Evolutionary conservation across 2,797 vertebrate species (phyloP), one percentile per base, ranked within the genome.

Genomic region (Steatocranus sp.): DNA sequence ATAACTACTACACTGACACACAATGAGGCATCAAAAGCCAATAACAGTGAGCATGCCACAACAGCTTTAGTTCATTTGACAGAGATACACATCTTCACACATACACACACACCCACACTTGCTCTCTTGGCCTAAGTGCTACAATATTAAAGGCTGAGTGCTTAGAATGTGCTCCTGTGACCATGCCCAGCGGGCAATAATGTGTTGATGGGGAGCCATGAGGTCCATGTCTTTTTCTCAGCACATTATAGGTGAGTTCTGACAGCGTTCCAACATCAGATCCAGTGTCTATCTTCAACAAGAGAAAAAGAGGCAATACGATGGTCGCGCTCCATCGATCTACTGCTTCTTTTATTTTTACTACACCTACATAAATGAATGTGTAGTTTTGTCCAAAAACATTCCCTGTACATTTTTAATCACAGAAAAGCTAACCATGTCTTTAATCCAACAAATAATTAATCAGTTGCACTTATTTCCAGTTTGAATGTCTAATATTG

Each of bases 11-110:
- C 54, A 78, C 1, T 14, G 11, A 86, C 49, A 79, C 43, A 17
- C 79, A 51, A 84, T 34, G 86, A 93, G 75, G 84, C 83, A 88
- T 83, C 56, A 68, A 51, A 53, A 82, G 74, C 80, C 54, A 79
- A 49, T 63, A 68, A 82, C 80, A 84, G 84, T 51, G 68, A 88
- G 87, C 95, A 95, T 95, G 86, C 75, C 58, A 80, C 41, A 80
- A 83, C 75, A 74, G 63, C 41, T 73, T 73, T 30, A 48, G 41
- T 48, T 73, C 41, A 73, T 73, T 48, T 73, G n/a, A 27, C 25
- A 61, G 30, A 41, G 30, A 48, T 18, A 11, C 53, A 66, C 61
- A 30, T 48, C 25, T 73, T 30, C 17, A n/a, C 41, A 23, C 7
- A 66, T 17, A 74, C 70, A 5, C 54, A 36, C 48, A 32, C 48